Base-by-base conservation (phyloP, 2,888 invertebrate genomes). In the Pandemis corylana region DNA sequence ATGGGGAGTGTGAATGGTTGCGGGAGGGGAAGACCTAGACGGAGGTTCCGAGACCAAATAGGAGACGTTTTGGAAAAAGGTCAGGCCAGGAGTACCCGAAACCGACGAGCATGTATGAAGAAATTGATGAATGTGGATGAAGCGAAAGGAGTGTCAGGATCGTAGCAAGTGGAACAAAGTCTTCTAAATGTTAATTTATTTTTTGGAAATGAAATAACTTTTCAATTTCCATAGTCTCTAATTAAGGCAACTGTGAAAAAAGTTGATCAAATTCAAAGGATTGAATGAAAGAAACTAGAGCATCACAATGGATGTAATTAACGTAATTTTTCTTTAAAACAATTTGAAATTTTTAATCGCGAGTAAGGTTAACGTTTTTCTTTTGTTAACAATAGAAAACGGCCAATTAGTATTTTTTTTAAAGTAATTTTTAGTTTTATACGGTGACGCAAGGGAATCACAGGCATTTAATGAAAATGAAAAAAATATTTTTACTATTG, bases 261-360 rank as follows among this genome's bases (percentile, higher is more conserved):
- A 63, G 63, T 53, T 71, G 71, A 53, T 67, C 44, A 62, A 67
- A 75, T 71, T 75, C 75, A 75, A 75, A 75, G 75, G 75, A 63
- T 71, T 75, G 41, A 59, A 67, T 20, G 70, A 67, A 74, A 44
- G 44, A 70, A 66, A 46, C 70, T 71, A 75, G 56, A 71, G 62
- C 62, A 20, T 63, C 56, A 71, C 75, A 75, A 75, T 75, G 66
- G 56, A 53, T 20, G 70, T 71, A 71, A 75, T 75, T 71, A 75
- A 71, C 46, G 63, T 42, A 62, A 68, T 61, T 53, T 9, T 7
- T 7, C 20, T 66, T 42, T 61, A 59, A 51, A 74, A 46, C 63
- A 63, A 63, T 44, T 71, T 75, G 61, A 63, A 15, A 53, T 13
- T 53, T 53, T 53, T 36, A 36, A 36, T 4, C 28, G 28, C 28